Percentiles rank a stretch among this genome's conserved stretches.
These are phyloP conservation scores for Kryptolebias ocellatus DNA, from an alignment of 2,797 vertebrate species.

Conservation along the genomic window DNA sequence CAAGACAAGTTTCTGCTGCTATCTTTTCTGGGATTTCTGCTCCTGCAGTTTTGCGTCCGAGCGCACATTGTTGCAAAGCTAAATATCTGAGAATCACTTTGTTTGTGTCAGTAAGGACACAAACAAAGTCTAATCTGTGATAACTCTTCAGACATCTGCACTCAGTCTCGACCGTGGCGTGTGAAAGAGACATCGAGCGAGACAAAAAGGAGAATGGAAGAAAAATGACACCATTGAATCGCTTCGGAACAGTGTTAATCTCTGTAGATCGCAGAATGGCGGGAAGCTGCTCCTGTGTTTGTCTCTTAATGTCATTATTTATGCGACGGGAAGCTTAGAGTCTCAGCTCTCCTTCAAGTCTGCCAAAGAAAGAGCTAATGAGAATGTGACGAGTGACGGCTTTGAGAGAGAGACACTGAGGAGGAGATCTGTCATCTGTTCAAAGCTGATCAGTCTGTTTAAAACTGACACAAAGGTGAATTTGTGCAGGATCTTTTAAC, in stretches of 20 bases:
- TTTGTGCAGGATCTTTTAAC: conserved; percentile 1
- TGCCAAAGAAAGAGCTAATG: conserved; percentile 27
- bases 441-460: conserved; percentile 7
- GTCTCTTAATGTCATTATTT: conserved; percentile 64
- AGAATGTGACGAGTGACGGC: neutral
- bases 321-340: conserved; percentile 44
- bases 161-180: conserved; percentile 35
- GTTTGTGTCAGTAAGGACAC: conserved; percentile 21
- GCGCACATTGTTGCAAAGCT: conserved; percentile 5
- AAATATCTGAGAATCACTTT: conserved; percentile 11
- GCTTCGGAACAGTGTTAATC: conserved; percentile 39
- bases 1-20: neutral
- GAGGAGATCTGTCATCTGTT: conserved; percentile 32
- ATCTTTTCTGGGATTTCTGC: conserved; percentile 3
- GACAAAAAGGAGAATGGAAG: conserved; percentile 14
- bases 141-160: conserved; percentile 55
- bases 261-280: conserved; percentile 26
- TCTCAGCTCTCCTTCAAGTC: conserved; percentile 28
- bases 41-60: conserved; percentile 13
- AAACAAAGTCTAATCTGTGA: conserved; percentile 27
- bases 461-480: conserved; percentile 8
- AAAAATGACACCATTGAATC: conserved; percentile 14
- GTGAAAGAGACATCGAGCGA: conserved; percentile 38
- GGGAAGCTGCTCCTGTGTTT: conserved; percentile 49
- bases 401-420: conserved; percentile 19